phyloP scores from a whole-genome alignment of 2,113 vertebrate species.

The Sporophila hypoxantha region DNA sequence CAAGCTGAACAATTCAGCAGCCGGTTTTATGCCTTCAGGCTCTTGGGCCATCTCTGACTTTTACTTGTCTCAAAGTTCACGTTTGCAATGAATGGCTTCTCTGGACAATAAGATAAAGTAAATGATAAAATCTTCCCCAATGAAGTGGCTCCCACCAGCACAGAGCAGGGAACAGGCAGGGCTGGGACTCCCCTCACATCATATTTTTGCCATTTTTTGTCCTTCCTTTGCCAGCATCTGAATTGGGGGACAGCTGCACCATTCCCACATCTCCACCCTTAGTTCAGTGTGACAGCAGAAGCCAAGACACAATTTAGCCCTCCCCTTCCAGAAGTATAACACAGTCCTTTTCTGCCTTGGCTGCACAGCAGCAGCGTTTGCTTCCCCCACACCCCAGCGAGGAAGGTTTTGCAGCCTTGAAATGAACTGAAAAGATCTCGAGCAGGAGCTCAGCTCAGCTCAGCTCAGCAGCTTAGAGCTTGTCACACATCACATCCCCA shows the following conservation, averaged over 20 bases:
- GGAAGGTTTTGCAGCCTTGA: not conserved
- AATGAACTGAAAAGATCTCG: not conserved
- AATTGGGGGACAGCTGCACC: not conserved
- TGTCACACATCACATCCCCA: not conserved
- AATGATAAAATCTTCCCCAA: not conserved
- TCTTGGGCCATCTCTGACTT: constrained; percentile 31
- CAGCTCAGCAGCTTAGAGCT: not conserved
- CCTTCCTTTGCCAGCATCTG: not conserved
- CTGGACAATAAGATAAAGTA: not conserved
- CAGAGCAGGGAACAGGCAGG: not conserved
- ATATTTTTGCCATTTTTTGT: not conserved
- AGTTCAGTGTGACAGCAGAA: not conserved
- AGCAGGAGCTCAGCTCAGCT: not conserved
- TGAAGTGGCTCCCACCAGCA: not conserved
- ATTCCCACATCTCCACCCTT: not conserved
- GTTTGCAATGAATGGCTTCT: not conserved
- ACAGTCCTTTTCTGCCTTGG: not conserved
- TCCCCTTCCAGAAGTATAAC: not conserved
- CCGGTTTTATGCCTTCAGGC: constrained; percentile 22
- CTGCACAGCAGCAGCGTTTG: not conserved
- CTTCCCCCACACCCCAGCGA: not conserved
- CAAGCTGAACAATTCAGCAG: not conserved
- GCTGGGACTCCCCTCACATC: not conserved
- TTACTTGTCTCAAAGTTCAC: not conserved
- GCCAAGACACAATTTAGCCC: not conserved